phyloP scores from a whole-genome alignment of 1,140 invertebrate species.

The Formica selysi region DNA sequence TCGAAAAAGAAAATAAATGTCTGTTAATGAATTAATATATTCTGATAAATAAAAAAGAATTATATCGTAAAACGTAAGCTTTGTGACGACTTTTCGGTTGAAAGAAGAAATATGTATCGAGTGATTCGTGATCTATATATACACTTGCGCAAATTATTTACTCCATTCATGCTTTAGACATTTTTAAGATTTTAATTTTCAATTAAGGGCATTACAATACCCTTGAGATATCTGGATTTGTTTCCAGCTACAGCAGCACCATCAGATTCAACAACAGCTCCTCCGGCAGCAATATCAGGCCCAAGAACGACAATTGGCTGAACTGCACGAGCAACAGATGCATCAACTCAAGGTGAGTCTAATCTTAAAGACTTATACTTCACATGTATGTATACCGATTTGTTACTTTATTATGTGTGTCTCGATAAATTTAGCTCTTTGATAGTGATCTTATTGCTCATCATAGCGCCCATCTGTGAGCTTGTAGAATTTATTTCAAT shows the following conservation, averaged over 20 bases:
- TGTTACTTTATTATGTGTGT: not conserved
- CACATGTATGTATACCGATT: not conserved
- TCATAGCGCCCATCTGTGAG: too few relatives aligned
- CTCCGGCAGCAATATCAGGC: slow-evolving; percentile 95
- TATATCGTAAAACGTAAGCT: not conserved
- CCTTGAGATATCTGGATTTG: slow-evolving; percentile 85
- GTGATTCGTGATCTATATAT: not conserved
- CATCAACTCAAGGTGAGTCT: slow-evolving; percentile 85
- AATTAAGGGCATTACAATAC: slow-evolving; percentile 73
- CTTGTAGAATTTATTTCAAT: too few relatives aligned
- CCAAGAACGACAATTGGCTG: slow-evolving; percentile 94
- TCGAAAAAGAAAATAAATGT: not conserved
- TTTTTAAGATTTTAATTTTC: slow-evolving; percentile 10
- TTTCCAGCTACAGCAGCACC: slow-evolving; percentile 95
- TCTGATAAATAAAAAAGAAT: not conserved
- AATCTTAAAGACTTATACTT: not conserved
- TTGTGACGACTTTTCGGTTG: slow-evolving; percentile 10
- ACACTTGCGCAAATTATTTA: not conserved
- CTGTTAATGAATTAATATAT: slow-evolving; percentile 29
- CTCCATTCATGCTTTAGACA: not conserved
- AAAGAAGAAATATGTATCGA: not conserved
- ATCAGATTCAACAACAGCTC: slow-evolving; percentile 96
- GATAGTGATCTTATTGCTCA: too few relatives aligned
- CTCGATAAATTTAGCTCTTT: too few relatives aligned
- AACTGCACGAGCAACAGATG: slow-evolving; percentile 95